These are phyloP conservation scores for Bhutanitis thaidina DNA, from an alignment of 2,888 invertebrate species.

Conservation along the genomic window DNA sequence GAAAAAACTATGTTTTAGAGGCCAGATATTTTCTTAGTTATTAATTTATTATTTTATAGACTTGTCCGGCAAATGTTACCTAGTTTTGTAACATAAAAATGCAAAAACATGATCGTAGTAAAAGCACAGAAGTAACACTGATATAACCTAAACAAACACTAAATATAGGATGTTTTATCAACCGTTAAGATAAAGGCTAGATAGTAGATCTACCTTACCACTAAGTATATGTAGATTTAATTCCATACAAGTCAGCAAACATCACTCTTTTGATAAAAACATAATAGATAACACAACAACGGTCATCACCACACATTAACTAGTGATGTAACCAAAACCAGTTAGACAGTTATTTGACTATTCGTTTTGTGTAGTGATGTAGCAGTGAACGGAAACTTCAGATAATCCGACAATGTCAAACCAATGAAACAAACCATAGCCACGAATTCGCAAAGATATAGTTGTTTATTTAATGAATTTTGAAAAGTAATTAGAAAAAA, in stretches of 20 bases:
- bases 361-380: conserved; percentile 27
- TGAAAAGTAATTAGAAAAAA: no score
- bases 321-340: conserved; percentile 44
- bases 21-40: conserved; percentile 19
- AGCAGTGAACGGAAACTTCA: no score
- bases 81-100: conserved; percentile 53
- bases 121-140: conserved; percentile 36
- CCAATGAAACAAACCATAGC: no score
- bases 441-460: no score
- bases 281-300: conserved; percentile 73
- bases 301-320: conserved; percentile 45
- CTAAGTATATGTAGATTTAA: conserved; percentile 60
- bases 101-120: conserved; percentile 59
- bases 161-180: conserved; percentile 41
- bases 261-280: conserved; percentile 78
- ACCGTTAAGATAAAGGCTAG: conserved; percentile 53
- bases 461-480: no score
- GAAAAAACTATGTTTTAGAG: neutral
- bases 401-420: no score
- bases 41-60: neutral
- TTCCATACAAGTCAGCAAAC: conserved; percentile 62
- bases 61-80: neutral
- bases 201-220: conserved; percentile 66
- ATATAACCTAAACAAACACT: conserved; percentile 63
- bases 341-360: conserved; percentile 19